Percentiles rank a stretch among this genome's conserved stretches.
phyloP scores from a whole-genome alignment of 2,797 vertebrate genomes.

The Kryptopterus vitreolus region DNA sequence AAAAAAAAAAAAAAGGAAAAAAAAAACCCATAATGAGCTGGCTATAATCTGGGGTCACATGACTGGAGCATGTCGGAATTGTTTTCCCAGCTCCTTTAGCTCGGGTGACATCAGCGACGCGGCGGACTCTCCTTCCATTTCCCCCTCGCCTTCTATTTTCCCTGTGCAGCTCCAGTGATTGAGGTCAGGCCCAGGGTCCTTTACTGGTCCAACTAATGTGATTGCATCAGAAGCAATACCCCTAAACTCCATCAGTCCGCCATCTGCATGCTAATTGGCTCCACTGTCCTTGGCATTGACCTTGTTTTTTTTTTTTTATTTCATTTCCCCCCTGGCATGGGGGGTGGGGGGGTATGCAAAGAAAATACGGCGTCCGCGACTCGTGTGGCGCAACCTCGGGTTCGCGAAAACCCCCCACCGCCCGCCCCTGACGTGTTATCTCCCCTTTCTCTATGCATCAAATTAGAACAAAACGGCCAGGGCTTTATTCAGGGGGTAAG shows the following conservation, averaged over 20 bases:
- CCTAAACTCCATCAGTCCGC: slow-evolving; percentile 87
- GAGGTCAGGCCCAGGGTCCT: slow-evolving; percentile 86
- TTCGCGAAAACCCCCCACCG: slow-evolving; percentile 44
- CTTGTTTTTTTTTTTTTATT: slow-evolving; percentile 75
- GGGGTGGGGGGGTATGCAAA: slow-evolving; percentile 52
- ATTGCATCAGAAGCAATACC: slow-evolving; percentile 96
- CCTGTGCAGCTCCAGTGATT: slow-evolving; percentile 79
- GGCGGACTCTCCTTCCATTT: slow-evolving; percentile 30
- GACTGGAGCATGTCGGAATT: not conserved
- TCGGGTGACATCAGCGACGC: slow-evolving; percentile 41
- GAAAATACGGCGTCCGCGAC: slow-evolving; percentile 79
- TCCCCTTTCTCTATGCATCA: slow-evolving; percentile 71
- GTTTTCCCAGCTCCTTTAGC: not conserved
- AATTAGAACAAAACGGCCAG: slow-evolving; percentile 78
- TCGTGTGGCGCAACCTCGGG: slow-evolving; percentile 67
- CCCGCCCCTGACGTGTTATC: slow-evolving; percentile 27
- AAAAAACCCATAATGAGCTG: not conserved
- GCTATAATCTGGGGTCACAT: not conserved
- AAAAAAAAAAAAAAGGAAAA: not conserved
- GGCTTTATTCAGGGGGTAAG: slow-evolving; percentile 77
- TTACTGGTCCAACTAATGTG: slow-evolving; percentile 91
- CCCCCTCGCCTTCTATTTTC: slow-evolving; percentile 63
- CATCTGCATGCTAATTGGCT: slow-evolving; percentile 97
- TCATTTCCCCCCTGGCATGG: slow-evolving; percentile 76
- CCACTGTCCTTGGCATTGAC: slow-evolving; percentile 85